phyloP scores from a whole-genome alignment of 2,113 vertebrate genomes.

The Entosphenus tridentatus region DNA sequence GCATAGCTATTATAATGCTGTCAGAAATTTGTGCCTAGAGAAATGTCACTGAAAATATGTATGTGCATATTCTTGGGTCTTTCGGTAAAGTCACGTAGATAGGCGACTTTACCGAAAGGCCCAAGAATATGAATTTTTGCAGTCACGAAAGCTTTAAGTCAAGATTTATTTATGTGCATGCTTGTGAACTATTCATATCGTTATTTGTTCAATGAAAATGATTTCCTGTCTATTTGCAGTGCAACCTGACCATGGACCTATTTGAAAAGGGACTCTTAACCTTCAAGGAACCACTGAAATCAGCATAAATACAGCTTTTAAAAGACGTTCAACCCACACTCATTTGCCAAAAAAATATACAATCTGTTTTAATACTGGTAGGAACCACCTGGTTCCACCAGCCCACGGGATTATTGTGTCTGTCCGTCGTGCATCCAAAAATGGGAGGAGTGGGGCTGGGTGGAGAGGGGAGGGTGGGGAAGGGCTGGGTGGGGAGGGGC shows the following conservation, averaged over 20 bases:
- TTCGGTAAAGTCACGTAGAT: not conserved
- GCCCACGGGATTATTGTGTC: too few species aligned
- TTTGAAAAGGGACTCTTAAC: slow-evolving; percentile 38
- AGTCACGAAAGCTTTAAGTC: not conserved
- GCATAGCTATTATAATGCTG: too few species aligned
- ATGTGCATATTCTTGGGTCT: not conserved
- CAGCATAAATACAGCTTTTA: too few species aligned
- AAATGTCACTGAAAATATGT: not conserved
- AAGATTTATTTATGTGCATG: not conserved
- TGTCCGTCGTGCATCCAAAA: too few species aligned
- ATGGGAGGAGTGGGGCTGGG: too few species aligned
- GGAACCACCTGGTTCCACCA: too few species aligned
- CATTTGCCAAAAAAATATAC: too few species aligned
- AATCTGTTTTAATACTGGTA: too few species aligned
- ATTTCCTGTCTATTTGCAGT: slow-evolving; percentile 9
- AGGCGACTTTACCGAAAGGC: not conserved
- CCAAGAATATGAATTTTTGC: not conserved
- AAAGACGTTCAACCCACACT: too few species aligned
- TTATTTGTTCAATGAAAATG: not conserved
- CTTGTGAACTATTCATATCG: not conserved
- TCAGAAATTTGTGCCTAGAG: too few species aligned
- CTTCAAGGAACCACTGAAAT: slow-evolving; percentile 24
- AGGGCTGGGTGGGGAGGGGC: too few species aligned
- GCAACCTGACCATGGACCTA: slow-evolving; percentile 26
- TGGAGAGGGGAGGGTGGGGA: too few species aligned